Base-by-base conservation (phyloP, 2,113 vertebrate species). In the Chunga burmeisteri region DNA sequence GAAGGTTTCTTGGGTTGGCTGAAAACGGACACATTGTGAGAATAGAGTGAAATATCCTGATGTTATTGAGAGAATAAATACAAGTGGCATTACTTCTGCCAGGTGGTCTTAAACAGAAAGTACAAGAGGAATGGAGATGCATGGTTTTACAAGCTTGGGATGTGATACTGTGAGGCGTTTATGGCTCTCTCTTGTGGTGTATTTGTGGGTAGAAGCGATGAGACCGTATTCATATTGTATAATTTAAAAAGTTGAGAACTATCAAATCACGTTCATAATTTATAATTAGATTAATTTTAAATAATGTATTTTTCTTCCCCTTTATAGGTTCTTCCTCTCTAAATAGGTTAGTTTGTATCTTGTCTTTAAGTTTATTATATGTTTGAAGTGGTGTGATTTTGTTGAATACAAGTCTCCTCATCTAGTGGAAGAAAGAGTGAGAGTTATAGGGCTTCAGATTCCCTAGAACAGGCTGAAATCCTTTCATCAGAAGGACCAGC, bases 221-320 rank as follows among this genome's bases (percentile, higher is more conserved):
- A 1, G 1, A 42, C 23, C 4, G 0, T 66, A 19, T 38, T 36
- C 19, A 22, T 25, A 17, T 13, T n/a, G 16, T 32, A 4, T 40
- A 42, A 30, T 27, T 82, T 66, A 26, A 55, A 66, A 90, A 93
- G n/a, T 53, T 5, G 7, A 67, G 27, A 59, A 22, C 74, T 65
- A 16, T 77, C 40, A 83, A 87, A 91, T 81, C 67, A 59, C 53
- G 32, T 49, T 58, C 21, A 47, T 88, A 59, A 71, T 81, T 81
- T 52, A 46, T 91, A 87, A 59, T 67, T 74, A 72, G 65, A 47
- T 79, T 95, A 11, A 47, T 84, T 40, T 90, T 30, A 89, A 82
- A 71, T 79, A 81, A 70, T 83, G 34, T 66, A 52, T 36, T 85
- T 79, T 74, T 92, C 38, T 90, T 81, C 65, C 42, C 42, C 32